Conservation (phyloP, 1,140 invertebrate species). For the Euwallacea fornicatus region DNA sequence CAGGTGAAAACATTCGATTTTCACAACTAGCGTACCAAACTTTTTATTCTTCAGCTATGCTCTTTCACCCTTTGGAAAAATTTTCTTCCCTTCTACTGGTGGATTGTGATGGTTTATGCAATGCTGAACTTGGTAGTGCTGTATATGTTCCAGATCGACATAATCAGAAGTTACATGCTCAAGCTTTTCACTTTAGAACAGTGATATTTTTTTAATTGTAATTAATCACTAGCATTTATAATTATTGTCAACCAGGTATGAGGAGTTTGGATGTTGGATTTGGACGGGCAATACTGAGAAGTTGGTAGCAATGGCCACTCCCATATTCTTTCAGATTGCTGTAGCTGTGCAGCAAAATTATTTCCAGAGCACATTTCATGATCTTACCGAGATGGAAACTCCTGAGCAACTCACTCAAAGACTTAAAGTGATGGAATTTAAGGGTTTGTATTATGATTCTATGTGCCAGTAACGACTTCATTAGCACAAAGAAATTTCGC, state of each 20-base stretch:
- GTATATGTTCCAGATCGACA: constrained; percentile 16
- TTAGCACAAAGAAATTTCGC: no score
- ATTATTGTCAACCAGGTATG: neutral
- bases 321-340: constrained; percentile 26
- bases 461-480: no score
- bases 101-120: constrained; percentile 24
- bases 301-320: neutral
- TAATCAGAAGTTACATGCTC: constrained; percentile 1
- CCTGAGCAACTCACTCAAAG: neutral
- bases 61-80: constrained; percentile 23
- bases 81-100: constrained; percentile 25
- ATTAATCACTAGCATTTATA: neutral
- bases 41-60: constrained; percentile 10
- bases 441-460: no score
- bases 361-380: constrained; percentile 20
- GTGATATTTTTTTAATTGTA: constrained; percentile 3
- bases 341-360: constrained; percentile 26
- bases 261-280: constrained; percentile 2
- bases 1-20: constrained; percentile 13
- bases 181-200: neutral
- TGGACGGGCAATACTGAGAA: neutral
- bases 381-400: neutral
- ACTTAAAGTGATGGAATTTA: neutral
- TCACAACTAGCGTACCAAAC: neutral
- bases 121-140: constrained; percentile 23